Percentiles rank a stretch among this genome's conserved stretches.
Evolutionary conservation across 2,888 invertebrate genomes (phyloP).

Genomic region (Pecten maximus): DNA sequence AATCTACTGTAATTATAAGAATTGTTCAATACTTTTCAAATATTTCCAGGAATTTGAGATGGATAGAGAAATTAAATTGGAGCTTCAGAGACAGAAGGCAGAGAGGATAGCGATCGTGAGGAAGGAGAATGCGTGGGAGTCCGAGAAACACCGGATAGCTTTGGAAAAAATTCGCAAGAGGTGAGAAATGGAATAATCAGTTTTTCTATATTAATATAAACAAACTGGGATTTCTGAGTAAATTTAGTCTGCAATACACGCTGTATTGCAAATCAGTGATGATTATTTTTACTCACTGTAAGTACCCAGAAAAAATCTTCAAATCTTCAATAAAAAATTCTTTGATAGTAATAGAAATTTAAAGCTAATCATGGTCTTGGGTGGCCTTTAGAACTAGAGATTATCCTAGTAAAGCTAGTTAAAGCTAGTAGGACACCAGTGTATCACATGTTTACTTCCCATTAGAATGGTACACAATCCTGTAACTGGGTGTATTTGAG

Average conservation of each 20-base stretch:
- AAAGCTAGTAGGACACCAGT: neutral
- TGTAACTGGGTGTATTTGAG: too few relatives aligned
- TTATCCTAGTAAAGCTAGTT: neutral
- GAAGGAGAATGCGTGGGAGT: slow-evolving; percentile 82
- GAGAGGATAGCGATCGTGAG: slow-evolving; percentile 78
- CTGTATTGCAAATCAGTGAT: too few relatives aligned
- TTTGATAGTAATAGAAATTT: too few relatives aligned
- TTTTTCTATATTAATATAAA: neutral
- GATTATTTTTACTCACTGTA: too few relatives aligned
- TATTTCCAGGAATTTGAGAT: slow-evolving; percentile 81
- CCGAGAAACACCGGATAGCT: slow-evolving; percentile 80
- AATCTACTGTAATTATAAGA: too few relatives aligned
- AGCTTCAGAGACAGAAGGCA: slow-evolving; percentile 76
- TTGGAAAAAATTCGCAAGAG: slow-evolving; percentile 79
- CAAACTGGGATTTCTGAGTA: too few relatives aligned
- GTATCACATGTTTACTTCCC: neutral
- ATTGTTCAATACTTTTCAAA: neutral
- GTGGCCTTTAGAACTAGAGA: too few relatives aligned
- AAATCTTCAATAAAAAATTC: too few relatives aligned
- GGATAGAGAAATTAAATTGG: slow-evolving; percentile 80
- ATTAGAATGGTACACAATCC: too few relatives aligned
- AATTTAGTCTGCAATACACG: too few relatives aligned
- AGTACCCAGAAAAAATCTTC: too few relatives aligned
- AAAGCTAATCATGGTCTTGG: too few relatives aligned
- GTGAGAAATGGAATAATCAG: slow-evolving; percentile 56